Evolutionary conservation across 1,140 invertebrate species (phyloP).

Genomic region (Colletes gigas): DNA sequence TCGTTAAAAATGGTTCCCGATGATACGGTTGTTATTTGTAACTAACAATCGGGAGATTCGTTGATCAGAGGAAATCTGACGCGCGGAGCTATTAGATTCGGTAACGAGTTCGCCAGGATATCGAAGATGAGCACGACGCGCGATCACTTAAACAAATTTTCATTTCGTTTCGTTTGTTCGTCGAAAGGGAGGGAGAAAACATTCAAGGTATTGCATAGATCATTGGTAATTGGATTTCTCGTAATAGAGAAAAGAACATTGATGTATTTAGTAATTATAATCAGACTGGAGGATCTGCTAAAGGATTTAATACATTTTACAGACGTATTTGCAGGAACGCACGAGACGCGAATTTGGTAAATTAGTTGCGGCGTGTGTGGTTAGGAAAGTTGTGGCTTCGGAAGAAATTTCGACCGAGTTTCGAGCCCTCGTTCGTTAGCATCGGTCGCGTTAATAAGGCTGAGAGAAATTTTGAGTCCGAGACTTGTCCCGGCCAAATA

Average conservation of each 20-base stretch:
- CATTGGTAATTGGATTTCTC: no score
- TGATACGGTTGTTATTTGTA: neutral
- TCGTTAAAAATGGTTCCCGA: conserved; percentile 26
- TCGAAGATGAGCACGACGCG: no score
- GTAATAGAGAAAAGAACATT: no score
- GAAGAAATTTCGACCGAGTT: neutral
- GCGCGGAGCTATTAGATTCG: neutral
- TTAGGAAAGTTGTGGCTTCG: neutral
- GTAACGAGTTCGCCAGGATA: neutral
- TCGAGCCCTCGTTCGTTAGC: neutral
- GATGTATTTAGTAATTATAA: no score
- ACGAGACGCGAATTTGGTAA: neutral
- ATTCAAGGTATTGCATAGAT: no score
- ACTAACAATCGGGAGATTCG: neutral
- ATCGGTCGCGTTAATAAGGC: neutral
- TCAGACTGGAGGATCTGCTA: neutral
- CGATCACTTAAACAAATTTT: no score
- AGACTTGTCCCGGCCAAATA: neutral
- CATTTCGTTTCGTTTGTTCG: no score
- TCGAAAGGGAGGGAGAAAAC: no score
- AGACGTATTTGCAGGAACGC: neutral
- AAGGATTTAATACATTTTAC: neutral
- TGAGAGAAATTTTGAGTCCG: neutral
- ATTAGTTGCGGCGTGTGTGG: neutral
- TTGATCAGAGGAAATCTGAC: neutral